Evolutionary conservation across 1,140 invertebrate genomes (phyloP).

Genomic region (Luehdorfia chinensis): DNA sequence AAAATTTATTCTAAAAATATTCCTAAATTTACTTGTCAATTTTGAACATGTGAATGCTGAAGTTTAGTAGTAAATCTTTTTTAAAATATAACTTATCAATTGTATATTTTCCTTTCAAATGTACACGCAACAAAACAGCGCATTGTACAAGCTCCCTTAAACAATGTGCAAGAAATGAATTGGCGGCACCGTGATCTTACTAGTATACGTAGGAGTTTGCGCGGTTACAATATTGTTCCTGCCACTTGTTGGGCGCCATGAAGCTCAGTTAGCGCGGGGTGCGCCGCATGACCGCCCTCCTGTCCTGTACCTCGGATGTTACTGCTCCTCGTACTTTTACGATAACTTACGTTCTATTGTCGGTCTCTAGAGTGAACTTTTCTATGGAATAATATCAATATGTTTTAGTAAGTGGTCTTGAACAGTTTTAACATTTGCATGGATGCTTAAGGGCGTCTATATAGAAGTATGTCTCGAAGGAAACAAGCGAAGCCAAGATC

Average conservation of each 20-base stretch:
- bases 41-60: too few species aligned
- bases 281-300: slow-evolving; percentile 47
- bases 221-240: slow-evolving; percentile 66
- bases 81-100: too few species aligned
- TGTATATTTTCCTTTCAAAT: too few species aligned
- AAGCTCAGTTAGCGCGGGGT: slow-evolving; percentile 63
- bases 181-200: slow-evolving; percentile 32
- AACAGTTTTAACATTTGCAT: neutral
- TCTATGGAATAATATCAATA: too few species aligned
- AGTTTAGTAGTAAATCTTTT: too few species aligned
- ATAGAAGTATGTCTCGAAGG: slow-evolving; percentile 66
- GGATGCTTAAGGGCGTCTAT: neutral
- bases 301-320: slow-evolving; percentile 25
- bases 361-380: too few species aligned
- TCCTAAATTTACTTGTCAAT: too few species aligned
- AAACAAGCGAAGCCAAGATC: slow-evolving; percentile 76
- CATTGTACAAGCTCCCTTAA: too few species aligned
- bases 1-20: too few species aligned
- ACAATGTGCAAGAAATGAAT: slow-evolving; percentile 33
- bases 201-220: slow-evolving; percentile 69
- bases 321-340: slow-evolving; percentile 31
- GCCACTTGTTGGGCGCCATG: slow-evolving; percentile 76
- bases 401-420: too few species aligned
- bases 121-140: too few species aligned
- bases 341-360: slow-evolving; percentile 50